Conservation (phyloP, 2,113 vertebrate genomes). For the Spea bombifrons region DNA sequence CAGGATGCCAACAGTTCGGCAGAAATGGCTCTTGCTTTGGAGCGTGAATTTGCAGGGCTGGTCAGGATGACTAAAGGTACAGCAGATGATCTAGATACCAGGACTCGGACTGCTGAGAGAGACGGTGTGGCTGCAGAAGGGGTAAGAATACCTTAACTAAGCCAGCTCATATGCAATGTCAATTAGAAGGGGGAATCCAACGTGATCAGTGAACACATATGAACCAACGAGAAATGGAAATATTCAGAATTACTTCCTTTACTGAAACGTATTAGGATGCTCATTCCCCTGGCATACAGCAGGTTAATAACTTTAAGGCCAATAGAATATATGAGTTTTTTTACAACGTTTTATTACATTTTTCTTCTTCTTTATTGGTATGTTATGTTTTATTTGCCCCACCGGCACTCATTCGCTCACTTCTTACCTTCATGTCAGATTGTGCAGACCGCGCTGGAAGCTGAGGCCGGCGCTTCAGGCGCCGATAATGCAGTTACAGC, state of each 20-base stretch:
- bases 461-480: constrained; percentile 56
- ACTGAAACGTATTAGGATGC: too few relatives aligned
- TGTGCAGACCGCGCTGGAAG: constrained; percentile 58
- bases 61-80: constrained; percentile 51
- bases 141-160: constrained; percentile 50
- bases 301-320: too few relatives aligned
- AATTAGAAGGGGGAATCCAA: too few relatives aligned
- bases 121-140: constrained; percentile 54
- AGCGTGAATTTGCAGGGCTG: constrained; percentile 64
- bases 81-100: constrained; percentile 56
- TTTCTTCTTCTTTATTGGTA: too few relatives aligned
- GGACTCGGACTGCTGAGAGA: constrained; percentile 33
- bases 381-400: too few relatives aligned
- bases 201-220: too few relatives aligned
- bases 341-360: too few relatives aligned
- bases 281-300: too few relatives aligned
- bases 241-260: too few relatives aligned
- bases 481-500: constrained; percentile 61
- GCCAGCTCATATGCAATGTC: neutral
- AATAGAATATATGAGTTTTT: too few relatives aligned
- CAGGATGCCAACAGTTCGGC: constrained; percentile 68
- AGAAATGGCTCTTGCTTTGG: constrained; percentile 63
- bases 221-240: too few relatives aligned
- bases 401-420: too few relatives aligned
- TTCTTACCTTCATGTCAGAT: constrained; percentile 54